Percentiles rank a stretch among this genome's conserved stretches.
phyloP scores from a whole-genome alignment of 2,888 invertebrate species.

The Ophion slaviceki region DNA sequence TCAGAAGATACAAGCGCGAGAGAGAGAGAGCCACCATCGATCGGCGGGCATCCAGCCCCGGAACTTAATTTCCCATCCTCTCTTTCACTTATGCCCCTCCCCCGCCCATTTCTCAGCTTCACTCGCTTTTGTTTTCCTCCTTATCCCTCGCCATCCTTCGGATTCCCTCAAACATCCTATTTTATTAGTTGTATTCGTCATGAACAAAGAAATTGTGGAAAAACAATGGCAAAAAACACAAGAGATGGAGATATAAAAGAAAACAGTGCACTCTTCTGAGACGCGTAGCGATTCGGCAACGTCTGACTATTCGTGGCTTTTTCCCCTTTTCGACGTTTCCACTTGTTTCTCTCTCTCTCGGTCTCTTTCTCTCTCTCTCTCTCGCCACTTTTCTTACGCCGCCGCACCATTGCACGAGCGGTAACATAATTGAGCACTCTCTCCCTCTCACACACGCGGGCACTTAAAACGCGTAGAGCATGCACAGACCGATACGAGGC shows the following conservation, averaged over 20 bases:
- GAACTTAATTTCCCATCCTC: constrained; percentile 74
- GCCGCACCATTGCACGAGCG: too few species aligned
- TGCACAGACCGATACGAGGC: too few species aligned
- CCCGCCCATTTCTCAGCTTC: constrained; percentile 45
- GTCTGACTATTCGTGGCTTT: constrained; percentile 13
- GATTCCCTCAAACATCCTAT: neutral
- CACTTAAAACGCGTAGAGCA: neutral
- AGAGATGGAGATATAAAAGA: neutral
- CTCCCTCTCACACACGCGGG: neutral
- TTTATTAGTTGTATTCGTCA: neutral
- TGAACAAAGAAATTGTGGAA: constrained; percentile 1
- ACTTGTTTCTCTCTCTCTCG: neutral
- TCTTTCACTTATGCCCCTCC: constrained; percentile 61
- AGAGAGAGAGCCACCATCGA: constrained; percentile 73
- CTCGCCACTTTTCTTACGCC: neutral
- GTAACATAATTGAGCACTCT: too few species aligned
- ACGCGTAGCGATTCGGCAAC: neutral
- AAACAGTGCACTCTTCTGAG: neutral
- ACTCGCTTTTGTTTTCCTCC: constrained; percentile 1
- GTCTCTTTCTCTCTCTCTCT: neutral
- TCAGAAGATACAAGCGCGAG: constrained; percentile 48
- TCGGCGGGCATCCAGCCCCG: constrained; percentile 71
- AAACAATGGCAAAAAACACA: neutral
- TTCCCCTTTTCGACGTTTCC: neutral
- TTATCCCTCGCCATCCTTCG: neutral